Conservation (phyloP, 2,888 invertebrate species). For the Dryobotodes eremita region DNA sequence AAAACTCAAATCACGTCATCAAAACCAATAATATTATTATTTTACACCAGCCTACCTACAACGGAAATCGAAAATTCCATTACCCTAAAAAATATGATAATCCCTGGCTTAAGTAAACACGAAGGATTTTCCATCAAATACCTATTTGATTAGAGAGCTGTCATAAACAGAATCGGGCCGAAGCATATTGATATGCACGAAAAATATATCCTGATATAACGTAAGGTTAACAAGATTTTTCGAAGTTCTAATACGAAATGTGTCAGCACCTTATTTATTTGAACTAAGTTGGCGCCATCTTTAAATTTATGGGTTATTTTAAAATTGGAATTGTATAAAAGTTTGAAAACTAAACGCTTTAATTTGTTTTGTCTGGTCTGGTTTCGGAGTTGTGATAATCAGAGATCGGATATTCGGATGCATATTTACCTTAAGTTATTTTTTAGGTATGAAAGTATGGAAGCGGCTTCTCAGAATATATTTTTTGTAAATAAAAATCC, state of each 20-base stretch:
- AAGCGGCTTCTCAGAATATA: too few species aligned
- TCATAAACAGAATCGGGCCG: constrained; percentile 54
- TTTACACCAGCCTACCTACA: neutral
- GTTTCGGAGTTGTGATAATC: neutral
- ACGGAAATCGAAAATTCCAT: constrained; percentile 52
- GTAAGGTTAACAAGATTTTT: constrained; percentile 37
- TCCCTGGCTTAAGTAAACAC: constrained; percentile 59
- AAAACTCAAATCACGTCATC: neutral
- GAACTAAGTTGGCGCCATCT: constrained; percentile 18
- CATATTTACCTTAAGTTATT: too few species aligned
- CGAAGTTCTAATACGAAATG: constrained; percentile 40
- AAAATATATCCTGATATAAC: constrained; percentile 40
- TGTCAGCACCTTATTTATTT: constrained; percentile 43
- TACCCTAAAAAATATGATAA: constrained; percentile 62
- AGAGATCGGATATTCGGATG: too few species aligned
- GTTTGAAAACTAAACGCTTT: neutral
- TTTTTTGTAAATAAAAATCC: too few species aligned
- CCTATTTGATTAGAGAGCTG: constrained; percentile 68
- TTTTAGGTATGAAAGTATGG: too few species aligned
- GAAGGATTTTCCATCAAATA: constrained; percentile 64
- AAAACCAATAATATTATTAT: constrained; percentile 17
- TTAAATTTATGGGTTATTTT: constrained; percentile 28
- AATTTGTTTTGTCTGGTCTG: constrained; percentile 22
- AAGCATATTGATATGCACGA: constrained; percentile 61
- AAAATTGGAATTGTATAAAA: constrained; percentile 4